Evolutionary conservation across 92 coral and sea anemone genomes (phyloP), one percentile per base, ranked within the genome.

Genomic region (Phymanthus crucifer): DNA sequence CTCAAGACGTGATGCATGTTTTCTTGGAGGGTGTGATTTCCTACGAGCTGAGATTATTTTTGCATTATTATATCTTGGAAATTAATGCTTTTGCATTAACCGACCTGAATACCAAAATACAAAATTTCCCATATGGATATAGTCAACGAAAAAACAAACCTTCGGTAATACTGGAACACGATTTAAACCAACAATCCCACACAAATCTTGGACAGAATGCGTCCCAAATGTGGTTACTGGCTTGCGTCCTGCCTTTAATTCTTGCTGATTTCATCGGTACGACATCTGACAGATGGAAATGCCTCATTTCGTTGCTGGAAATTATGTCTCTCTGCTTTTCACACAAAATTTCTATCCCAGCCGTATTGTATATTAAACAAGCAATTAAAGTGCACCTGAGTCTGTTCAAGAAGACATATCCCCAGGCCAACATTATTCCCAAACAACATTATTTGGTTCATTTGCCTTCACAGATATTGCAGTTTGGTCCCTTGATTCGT

Each of bases 21-120:
- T 85, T 85, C 35, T 57, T 85, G 8, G 82, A 85, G 40, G 89
- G 89, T 14, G 46, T 80, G n/a, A 19, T 80, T 11, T 52, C 85
- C 32, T 85, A 68, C 35, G 82, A 85, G 73, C 8, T 84, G 9
- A 80, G 80, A 69, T 43, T 69, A 3, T 11, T 69, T n/a, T 3
- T 69, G 4, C 29, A 69, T 26, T 69, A 29, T 38, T 29, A 29
- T 18, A 32, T 69, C 3, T 27, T n/a, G 17, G 69, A 67, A 43
- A 21, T 70, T 4, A 70, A 75, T 52, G 82, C 79, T 76, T 86
- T 86, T 69, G 17, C n/a, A 12, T 32, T 69, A 18, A 29, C 21
- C 13, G 24, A 33, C 9, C 24, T 69, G 11, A 69, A 69, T n/a
- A 24, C 73, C 11, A 29, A 69, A 33, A 69, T 69, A 24, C 73